A percentile compares a stretch with the other conserved stretches of the same genome.
phyloP scores from a whole-genome alignment of 30 jellyfish, hydroid and myxozoan genomes.

The Morbakka virulenta region DNA sequence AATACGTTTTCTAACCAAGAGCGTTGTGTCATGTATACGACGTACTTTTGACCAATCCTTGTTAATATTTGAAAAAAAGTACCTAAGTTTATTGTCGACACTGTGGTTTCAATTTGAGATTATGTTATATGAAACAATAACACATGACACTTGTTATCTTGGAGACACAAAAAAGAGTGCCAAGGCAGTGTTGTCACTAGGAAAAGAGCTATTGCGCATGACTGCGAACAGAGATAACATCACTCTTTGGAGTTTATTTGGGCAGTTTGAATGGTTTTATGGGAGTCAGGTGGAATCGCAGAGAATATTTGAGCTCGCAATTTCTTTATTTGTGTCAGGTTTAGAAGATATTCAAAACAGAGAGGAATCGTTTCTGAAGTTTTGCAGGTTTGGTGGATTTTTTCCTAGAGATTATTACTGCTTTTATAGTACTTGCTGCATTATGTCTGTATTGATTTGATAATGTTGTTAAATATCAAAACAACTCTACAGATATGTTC shows the following conservation, averaged over 20 bases:
- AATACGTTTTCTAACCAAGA: not conserved
- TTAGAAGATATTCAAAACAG: not conserved
- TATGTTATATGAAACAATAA: conserved; percentile 15
- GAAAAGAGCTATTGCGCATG: conserved; percentile 59
- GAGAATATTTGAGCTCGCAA: conserved; percentile 67
- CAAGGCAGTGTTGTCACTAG: not conserved
- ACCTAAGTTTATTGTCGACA: conserved; percentile 26
- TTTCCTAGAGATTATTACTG: too few relatives aligned
- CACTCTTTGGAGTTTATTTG: conserved; percentile 77
- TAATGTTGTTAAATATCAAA: too few relatives aligned
- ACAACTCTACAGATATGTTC: too few relatives aligned
- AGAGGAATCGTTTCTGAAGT: not conserved
- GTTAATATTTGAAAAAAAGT: conserved; percentile 4
- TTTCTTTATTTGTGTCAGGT: not conserved
- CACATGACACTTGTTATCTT: not conserved
- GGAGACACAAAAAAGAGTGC: not conserved
- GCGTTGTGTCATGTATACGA: conserved; percentile 19
- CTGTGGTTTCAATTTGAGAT: conserved; percentile 76
- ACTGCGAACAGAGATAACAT: conserved; percentile 68
- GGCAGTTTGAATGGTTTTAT: conserved; percentile 59
- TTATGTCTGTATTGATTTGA: too few relatives aligned
- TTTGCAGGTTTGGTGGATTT: not conserved
- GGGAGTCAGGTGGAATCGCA: conserved; percentile 72
- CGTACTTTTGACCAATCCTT: conserved; percentile 49
- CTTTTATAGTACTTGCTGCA: too few relatives aligned